phyloP scores from a whole-genome alignment of 2,113 vertebrate genomes.

The Leucosticte australis region DNA sequence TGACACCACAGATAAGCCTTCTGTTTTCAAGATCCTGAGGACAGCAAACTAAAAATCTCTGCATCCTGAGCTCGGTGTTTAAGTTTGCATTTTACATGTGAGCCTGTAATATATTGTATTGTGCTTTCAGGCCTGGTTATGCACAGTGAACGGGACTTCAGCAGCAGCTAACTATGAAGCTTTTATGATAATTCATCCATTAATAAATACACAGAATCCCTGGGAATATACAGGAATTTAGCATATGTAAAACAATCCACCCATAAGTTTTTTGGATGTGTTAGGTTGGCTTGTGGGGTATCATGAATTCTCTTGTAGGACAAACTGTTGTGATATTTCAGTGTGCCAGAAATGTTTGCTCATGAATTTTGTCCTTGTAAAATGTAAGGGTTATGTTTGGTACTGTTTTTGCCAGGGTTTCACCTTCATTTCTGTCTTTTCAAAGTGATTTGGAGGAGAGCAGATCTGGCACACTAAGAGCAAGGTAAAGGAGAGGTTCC shows the following conservation, averaged over 20 bases:
- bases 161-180: not conserved
- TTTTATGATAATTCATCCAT: not conserved
- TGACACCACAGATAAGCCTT: not conserved
- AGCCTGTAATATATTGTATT: not conserved
- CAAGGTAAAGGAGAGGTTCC: not conserved
- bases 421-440: not conserved
- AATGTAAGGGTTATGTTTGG: not conserved
- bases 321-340: not conserved
- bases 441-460: not conserved
- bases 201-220: not conserved
- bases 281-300: not conserved
- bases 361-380: not conserved
- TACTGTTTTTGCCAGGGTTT: not conserved
- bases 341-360: not conserved
- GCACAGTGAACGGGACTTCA: not conserved
- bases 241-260: not conserved
- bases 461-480: not conserved
- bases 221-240: not conserved
- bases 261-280: not conserved
- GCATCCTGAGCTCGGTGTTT: not conserved
- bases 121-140: not conserved
- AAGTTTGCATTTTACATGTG: not conserved
- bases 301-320: not conserved
- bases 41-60: not conserved
- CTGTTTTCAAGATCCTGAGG: not conserved